Percentiles rank a stretch among this genome's conserved stretches.
phyloP scores from a whole-genome alignment of 2,888 invertebrate species.

The Trilocha varians region DNA sequence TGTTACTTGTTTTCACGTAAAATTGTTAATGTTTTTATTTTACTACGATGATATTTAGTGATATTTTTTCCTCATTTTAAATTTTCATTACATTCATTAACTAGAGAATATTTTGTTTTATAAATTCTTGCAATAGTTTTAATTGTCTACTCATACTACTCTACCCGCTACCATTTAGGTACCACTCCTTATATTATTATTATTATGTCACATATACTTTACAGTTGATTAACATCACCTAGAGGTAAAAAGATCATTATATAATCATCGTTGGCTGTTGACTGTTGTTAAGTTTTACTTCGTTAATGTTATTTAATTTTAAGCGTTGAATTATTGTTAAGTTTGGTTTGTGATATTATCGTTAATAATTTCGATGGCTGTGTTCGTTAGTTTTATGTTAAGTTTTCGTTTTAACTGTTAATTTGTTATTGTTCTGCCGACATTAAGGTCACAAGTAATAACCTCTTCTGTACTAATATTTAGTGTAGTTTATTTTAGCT shows the following conservation, averaged over 20 bases:
- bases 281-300: constrained; percentile 21
- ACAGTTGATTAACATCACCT: neutral
- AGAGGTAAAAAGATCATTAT: constrained; percentile 51
- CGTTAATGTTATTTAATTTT: constrained; percentile 54
- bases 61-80: neutral
- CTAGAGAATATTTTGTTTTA: no score
- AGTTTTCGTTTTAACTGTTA: constrained; percentile 65
- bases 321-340: constrained; percentile 67
- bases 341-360: constrained; percentile 53
- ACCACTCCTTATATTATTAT: no score
- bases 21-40: neutral
- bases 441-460: constrained; percentile 54
- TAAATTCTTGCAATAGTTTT: no score
- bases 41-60: neutral
- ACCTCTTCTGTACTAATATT: constrained; percentile 14
- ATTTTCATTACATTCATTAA: no score
- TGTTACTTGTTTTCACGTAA: constrained; percentile 3
- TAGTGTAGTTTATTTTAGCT: constrained; percentile 14
- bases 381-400: constrained; percentile 73
- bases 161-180: no score
- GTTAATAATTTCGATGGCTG: constrained; percentile 54
- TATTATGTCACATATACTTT: neutral
- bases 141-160: no score
- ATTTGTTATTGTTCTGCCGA: constrained; percentile 49
- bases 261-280: constrained; percentile 27